Evolutionary conservation across 2,888 invertebrate genomes (phyloP).

Genomic region (Drosophila mulleri): DNA sequence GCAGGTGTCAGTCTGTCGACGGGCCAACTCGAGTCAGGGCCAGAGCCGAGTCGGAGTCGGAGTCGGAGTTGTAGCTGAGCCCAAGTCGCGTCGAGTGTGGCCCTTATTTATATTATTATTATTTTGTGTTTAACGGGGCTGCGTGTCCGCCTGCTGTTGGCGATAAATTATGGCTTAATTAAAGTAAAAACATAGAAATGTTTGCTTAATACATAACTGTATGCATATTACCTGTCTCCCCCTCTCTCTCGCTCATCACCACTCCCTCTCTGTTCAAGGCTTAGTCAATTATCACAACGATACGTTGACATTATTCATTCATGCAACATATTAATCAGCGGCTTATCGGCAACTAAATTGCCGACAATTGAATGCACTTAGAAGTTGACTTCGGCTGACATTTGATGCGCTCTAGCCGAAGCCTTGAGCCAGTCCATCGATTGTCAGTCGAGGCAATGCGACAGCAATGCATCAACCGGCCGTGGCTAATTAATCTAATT

Average conservation of each 20-base stretch:
- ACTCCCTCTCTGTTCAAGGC: not conserved
- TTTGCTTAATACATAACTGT: slow-evolving; percentile 38
- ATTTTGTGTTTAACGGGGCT: slow-evolving; percentile 31
- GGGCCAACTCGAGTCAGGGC: slow-evolving; percentile 18
- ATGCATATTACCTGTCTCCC: slow-evolving; percentile 14
- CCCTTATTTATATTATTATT: slow-evolving; percentile 30
- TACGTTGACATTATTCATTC: slow-evolving; percentile 36
- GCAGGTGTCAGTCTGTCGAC: slow-evolving; percentile 68
- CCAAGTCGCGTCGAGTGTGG: slow-evolving; percentile 59
- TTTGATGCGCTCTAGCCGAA: slow-evolving; percentile 30
- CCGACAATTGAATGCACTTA: slow-evolving; percentile 52
- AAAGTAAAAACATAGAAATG: slow-evolving; percentile 66
- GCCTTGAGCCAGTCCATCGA: slow-evolving; percentile 14
- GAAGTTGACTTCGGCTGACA: slow-evolving; percentile 23
- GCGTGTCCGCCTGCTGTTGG: slow-evolving; percentile 75
- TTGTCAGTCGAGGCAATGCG: slow-evolving; percentile 22
- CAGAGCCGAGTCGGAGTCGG: not conserved
- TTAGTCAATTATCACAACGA: not conserved
- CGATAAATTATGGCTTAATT: slow-evolving; percentile 80
- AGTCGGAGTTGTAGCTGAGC: not conserved
- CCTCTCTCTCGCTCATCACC: not conserved
- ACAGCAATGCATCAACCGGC: slow-evolving; percentile 66
- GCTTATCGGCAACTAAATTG: slow-evolving; percentile 58
- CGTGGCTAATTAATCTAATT: slow-evolving; percentile 58
- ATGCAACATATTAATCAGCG: slow-evolving; percentile 66